phyloP scores from a whole-genome alignment of 2,113 vertebrate species.

The Orycteropus afer region DNA sequence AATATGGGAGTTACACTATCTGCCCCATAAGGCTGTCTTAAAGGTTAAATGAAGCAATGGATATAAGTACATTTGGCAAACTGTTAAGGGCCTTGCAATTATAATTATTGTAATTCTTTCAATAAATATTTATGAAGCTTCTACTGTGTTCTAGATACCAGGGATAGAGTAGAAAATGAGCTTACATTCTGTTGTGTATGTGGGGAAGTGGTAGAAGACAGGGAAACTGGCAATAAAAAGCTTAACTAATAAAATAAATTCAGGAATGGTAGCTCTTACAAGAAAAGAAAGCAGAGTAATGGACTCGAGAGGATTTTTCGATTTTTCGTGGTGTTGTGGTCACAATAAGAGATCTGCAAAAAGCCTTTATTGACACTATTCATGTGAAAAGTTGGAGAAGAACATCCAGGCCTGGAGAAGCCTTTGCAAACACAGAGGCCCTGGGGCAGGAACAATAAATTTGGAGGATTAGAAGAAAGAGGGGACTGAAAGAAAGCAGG shows the following conservation, averaged over 20 bases:
- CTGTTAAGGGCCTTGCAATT: background rate
- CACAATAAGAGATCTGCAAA: background rate
- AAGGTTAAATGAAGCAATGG: background rate
- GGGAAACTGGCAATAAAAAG: background rate
- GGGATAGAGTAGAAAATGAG: background rate
- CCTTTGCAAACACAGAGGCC: background rate
- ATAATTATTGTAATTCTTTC: conserved; percentile 9
- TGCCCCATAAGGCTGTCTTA: background rate
- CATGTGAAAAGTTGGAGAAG: background rate
- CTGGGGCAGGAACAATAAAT: background rate
- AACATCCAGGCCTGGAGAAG: background rate
- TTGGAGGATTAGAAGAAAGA: background rate
- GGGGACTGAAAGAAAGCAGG: background rate
- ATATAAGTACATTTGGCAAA: background rate
- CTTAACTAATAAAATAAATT: background rate
- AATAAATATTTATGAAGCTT: conserved; percentile 5
- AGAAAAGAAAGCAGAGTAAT: background rate
- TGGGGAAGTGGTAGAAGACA: background rate
- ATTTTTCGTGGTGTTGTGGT: background rate
- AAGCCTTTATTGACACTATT: background rate
- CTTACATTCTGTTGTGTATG: background rate
- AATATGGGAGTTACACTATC: background rate
- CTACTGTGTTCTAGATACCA: background rate
- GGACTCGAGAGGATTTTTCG: background rate
- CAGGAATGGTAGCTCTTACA: background rate